Conservation (phyloP, 2,113 vertebrate species). For the Falco punctatus region DNA sequence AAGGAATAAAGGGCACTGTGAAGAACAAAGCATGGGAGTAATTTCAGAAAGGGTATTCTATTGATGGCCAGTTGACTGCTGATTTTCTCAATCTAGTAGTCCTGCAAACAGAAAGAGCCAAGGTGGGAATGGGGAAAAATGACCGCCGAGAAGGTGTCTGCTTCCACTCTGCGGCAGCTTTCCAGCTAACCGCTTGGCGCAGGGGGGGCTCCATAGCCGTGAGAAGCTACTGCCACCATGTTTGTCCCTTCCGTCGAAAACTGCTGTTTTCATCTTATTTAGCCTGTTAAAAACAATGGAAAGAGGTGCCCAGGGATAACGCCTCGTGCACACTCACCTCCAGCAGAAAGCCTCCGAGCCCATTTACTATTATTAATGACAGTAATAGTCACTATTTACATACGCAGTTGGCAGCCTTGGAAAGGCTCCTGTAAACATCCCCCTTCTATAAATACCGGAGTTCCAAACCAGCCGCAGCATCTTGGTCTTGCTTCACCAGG, state of each 20-base stretch:
- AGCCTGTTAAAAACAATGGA: neutral
- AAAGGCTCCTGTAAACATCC: neutral
- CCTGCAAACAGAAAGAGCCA: neutral
- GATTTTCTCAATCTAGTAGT: neutral
- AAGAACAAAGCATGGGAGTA: neutral
- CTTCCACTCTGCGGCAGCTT: neutral
- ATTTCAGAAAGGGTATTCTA: neutral
- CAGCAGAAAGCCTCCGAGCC: neutral
- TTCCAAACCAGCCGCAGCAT: neutral
- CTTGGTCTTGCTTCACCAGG: neutral
- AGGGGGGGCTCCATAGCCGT: neutral
- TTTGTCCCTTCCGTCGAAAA: neutral
- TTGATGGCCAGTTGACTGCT: neutral
- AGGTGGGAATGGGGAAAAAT: neutral
- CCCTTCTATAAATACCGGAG: neutral
- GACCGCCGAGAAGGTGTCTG: neutral
- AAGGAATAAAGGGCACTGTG: neutral
- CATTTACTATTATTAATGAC: neutral
- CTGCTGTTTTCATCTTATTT: accelerated
- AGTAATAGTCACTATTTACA: neutral
- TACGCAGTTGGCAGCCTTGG: accelerated
- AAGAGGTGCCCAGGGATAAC: too few relatives aligned
- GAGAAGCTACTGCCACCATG: neutral
- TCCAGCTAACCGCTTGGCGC: accelerated
- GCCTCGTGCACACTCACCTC: neutral